Percentiles rank a stretch among this genome's conserved stretches.
Conservation (phyloP, 2,797 vertebrate genomes). For the Phataginus tricuspis region DNA sequence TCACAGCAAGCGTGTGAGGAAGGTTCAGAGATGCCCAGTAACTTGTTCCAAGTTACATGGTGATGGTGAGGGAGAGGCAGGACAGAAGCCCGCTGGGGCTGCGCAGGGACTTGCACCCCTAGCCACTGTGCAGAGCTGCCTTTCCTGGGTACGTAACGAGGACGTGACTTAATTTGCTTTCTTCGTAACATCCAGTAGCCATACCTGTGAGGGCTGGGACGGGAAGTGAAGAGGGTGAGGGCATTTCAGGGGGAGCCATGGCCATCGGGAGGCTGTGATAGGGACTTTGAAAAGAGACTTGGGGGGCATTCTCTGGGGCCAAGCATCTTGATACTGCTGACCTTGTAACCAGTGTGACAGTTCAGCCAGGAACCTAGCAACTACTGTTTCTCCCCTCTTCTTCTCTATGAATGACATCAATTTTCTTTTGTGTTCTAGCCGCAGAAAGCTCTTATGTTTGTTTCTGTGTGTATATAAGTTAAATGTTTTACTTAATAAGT, state of each 20-base stretch:
- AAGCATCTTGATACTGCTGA: neutral
- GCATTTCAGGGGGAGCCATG: neutral
- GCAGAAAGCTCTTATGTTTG: neutral
- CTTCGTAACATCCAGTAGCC: neutral
- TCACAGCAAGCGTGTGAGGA: neutral
- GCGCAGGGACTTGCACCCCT: neutral
- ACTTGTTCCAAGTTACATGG: neutral
- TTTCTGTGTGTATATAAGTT: neutral
- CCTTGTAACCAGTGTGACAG: neutral
- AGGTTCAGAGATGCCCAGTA: neutral
- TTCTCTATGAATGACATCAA: neutral
- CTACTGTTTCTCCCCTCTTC: neutral
- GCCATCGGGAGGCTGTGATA: neutral
- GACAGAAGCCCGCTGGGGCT: neutral
- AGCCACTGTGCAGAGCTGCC: neutral
- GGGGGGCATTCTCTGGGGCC: neutral
- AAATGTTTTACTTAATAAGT: neutral
- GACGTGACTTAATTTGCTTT: neutral
- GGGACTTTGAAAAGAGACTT: neutral
- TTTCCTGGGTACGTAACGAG: neutral
- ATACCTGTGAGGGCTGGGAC: neutral
- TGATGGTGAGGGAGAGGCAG: neutral
- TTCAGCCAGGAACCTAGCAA: neutral
- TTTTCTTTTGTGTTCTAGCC: neutral
- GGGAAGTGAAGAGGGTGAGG: neutral